These are phyloP conservation scores for Mesorhabditis belari DNA, from an alignment of 2,888 invertebrate genomes.

Conservation along the genomic window DNA sequence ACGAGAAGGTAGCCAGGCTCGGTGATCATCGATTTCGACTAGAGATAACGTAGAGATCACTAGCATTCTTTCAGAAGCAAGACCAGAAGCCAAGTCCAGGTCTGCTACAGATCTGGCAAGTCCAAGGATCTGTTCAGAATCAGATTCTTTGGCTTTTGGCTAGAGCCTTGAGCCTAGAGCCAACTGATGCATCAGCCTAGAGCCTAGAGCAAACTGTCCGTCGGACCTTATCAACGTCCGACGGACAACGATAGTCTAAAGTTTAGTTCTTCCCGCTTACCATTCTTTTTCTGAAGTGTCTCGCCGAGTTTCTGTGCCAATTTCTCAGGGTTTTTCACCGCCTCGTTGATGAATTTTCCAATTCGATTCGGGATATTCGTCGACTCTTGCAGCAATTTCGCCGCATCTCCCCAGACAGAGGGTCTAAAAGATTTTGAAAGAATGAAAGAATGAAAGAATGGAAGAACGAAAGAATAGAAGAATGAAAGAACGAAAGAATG, in stretches of 20 bases:
- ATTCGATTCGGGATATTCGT: background rate
- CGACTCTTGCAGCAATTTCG: background rate
- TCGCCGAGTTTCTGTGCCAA: background rate
- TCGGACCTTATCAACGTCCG: too few species aligned
- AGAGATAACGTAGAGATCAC: too few species aligned
- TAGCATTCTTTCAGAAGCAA: too few species aligned
- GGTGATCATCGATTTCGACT: background rate
- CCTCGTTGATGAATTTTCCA: background rate
- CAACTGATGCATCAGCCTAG: too few species aligned
- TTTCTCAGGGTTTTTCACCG: background rate
- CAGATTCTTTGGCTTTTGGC: too few species aligned
- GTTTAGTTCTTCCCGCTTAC: background rate
- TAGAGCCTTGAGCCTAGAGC: too few species aligned
- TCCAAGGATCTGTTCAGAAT: too few species aligned
- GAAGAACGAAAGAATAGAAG: background rate
- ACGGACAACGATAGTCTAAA: too few species aligned
- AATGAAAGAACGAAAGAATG: background rate
- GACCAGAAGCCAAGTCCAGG: too few species aligned
- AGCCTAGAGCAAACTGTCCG: too few species aligned
- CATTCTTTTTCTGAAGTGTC: background rate
- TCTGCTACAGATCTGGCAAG: too few species aligned
- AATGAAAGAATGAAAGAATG: background rate
- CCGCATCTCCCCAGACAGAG: background rate
- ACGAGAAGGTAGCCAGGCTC: background rate
- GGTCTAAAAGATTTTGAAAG: background rate